phyloP scores from a whole-genome alignment of 1,140 invertebrate genomes.

The Drosophila lacertosa region DNA sequence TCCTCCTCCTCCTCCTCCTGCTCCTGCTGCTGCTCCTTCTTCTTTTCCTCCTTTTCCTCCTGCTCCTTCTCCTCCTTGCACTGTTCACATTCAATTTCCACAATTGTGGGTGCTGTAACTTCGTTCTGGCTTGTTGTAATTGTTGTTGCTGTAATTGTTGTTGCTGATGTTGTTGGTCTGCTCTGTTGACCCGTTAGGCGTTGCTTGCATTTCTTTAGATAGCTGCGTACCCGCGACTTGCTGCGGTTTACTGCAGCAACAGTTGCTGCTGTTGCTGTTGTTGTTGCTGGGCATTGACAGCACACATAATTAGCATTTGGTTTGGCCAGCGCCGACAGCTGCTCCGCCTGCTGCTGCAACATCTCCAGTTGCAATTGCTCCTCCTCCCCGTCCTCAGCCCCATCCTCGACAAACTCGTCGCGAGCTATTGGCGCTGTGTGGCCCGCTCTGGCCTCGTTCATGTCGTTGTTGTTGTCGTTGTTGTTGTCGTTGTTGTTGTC shows the following conservation, averaged over 20 bases:
- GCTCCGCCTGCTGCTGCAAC: conserved; percentile 33
- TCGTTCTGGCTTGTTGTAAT: conserved; percentile 52
- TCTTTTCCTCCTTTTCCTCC: background rate
- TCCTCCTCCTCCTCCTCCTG: conserved; percentile 31
- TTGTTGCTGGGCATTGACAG: conserved; percentile 65
- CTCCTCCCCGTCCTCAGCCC: conserved; percentile 24
- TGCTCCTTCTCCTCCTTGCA: background rate
- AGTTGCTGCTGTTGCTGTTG: conserved; percentile 27
- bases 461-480: conserved; percentile 31
- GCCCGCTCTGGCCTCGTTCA: conserved; percentile 47
- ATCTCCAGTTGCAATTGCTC: conserved; percentile 8
- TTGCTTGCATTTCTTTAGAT: conserved; percentile 85
- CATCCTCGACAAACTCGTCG: conserved; percentile 60
- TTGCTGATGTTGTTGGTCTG: conserved; percentile 22
- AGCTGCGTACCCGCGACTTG: conserved; percentile 85
- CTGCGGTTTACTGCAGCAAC: conserved; percentile 66
- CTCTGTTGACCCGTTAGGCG: conserved; percentile 79
- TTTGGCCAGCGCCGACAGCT: conserved; percentile 40
- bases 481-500: conserved; percentile 22
- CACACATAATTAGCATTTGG: conserved; percentile 76
- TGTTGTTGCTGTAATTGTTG: conserved; percentile 34
- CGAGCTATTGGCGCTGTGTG: conserved; percentile 75
- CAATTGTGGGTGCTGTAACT: conserved; percentile 34
- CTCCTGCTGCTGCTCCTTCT: background rate
- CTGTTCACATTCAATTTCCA: background rate